A percentile compares a stretch with the other conserved stretches of the same genome.
Evolutionary conservation across 2,888 invertebrate species (phyloP).

Genomic region (Galerucella nymphaeae): DNA sequence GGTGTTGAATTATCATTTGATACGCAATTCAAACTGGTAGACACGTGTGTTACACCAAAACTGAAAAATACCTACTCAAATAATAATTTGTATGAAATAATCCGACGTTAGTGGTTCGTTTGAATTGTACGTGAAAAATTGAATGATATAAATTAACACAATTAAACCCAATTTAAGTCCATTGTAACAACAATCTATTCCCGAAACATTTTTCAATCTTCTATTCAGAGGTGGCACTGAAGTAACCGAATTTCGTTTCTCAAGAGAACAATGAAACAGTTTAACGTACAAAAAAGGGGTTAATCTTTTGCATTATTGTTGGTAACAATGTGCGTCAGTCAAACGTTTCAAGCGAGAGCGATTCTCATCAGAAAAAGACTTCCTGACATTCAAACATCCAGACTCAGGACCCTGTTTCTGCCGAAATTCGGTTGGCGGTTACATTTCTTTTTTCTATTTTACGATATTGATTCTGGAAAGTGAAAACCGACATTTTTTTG

Average conservation of each 20-base stretch:
- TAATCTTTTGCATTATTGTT: conserved; percentile 29
- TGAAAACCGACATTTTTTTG: too few relatives aligned
- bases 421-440: conserved; percentile 11
- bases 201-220: conserved; percentile 9
- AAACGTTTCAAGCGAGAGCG: conserved; percentile 21
- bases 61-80: background rate
- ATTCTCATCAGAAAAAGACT: conserved; percentile 27
- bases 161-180: conserved; percentile 16
- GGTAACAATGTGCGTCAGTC: conserved; percentile 31
- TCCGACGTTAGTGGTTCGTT: conserved; percentile 3
- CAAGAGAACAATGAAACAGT: conserved; percentile 26
- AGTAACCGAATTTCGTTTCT: conserved; percentile 33
- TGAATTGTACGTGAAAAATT: background rate
- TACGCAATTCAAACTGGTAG: too few relatives aligned
- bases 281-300: conserved; percentile 34
- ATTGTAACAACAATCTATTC: conserved; percentile 8
- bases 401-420: background rate
- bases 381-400: conserved; percentile 15
- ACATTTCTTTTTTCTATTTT: background rate
- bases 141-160: conserved; percentile 18
- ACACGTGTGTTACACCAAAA: background rate
- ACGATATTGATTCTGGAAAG: background rate
- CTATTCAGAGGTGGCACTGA: conserved; percentile 26
- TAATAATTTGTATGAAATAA: background rate
- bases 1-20: too few relatives aligned